Evolutionary conservation across 2,797 vertebrate genomes (phyloP).

Genomic region (Spinus olivaceus): DNA sequence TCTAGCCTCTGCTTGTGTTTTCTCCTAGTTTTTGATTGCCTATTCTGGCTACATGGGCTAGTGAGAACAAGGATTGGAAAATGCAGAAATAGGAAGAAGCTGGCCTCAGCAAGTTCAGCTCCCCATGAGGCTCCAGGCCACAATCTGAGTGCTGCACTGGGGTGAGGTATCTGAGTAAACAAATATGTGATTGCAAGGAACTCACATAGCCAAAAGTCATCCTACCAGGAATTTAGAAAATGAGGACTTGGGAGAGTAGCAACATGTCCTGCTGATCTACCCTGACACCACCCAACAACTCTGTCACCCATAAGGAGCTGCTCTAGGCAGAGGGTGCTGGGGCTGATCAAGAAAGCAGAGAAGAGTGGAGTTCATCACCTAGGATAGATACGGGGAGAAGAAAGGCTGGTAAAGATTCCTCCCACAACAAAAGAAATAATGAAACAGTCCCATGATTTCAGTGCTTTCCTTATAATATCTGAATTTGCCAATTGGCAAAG

Average conservation of each 20-base stretch:
- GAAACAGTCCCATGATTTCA: not conserved
- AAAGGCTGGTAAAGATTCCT: not conserved
- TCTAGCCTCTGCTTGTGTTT: not conserved
- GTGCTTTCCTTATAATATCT: not conserved
- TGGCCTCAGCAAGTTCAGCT: not conserved
- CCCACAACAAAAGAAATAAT: not conserved
- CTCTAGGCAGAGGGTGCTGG: not conserved
- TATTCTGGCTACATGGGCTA: not conserved
- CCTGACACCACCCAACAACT: not conserved
- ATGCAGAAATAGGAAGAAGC: not conserved
- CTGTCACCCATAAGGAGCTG: not conserved
- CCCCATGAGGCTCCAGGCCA: not conserved
- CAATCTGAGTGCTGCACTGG: accelerated
- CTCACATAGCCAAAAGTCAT: not conserved
- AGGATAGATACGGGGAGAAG: not conserved
- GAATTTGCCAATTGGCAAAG: not conserved
- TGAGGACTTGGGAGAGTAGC: not conserved
- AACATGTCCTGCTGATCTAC: not conserved
- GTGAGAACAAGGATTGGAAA: not conserved
- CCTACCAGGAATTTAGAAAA: not conserved
- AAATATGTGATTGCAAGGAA: not conserved
- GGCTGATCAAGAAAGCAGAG: not conserved
- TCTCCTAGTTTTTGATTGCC: not conserved
- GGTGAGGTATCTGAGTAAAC: not conserved
- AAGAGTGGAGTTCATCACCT: not conserved